These are phyloP conservation scores for Garra rufa DNA, from an alignment of 2,113 vertebrate species.

Conservation along the genomic window DNA sequence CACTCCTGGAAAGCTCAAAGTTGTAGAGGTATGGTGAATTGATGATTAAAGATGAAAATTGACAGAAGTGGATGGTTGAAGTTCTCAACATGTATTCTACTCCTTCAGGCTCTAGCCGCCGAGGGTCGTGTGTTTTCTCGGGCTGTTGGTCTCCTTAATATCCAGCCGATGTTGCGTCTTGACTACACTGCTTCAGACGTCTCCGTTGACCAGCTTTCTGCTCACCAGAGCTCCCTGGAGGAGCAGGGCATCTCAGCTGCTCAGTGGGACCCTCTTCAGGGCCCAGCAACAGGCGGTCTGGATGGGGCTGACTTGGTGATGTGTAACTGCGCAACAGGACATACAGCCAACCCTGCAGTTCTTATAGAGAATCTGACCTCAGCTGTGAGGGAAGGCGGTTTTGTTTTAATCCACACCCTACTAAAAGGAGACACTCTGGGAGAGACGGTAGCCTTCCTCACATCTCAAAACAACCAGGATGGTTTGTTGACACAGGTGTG, in stretches of 20 bases:
- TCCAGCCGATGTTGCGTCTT: conserved; percentile 84
- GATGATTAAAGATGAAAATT: background rate
- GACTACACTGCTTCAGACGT: conserved; percentile 86
- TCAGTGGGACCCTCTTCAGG: conserved; percentile 83
- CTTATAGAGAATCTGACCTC: conserved; percentile 83
- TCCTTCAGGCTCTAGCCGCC: conserved; percentile 81
- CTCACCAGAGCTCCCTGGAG: conserved; percentile 71
- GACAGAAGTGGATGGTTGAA: background rate
- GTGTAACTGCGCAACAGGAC: conserved; percentile 79
- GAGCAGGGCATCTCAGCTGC: conserved; percentile 65
- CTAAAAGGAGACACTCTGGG: conserved; percentile 84
- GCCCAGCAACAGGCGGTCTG: conserved; percentile 71
- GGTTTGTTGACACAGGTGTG: conserved; percentile 85
- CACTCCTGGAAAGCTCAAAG: conserved; percentile 78
- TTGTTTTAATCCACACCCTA: conserved; percentile 88
- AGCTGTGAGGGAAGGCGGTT: conserved; percentile 83
- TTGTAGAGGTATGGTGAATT: conserved; percentile 84
- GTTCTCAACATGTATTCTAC: background rate
- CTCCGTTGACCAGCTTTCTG: conserved; percentile 69
- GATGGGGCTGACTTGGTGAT: conserved; percentile 81
- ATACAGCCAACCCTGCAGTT: conserved; percentile 58
- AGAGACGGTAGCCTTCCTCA: conserved; percentile 84
- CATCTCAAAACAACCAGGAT: conserved; percentile 66
- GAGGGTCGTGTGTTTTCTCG: conserved; percentile 82
- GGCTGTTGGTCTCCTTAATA: conserved; percentile 79